Base-by-base conservation (phyloP, 2,888 invertebrate species). In the Nomada ferruginata region DNA sequence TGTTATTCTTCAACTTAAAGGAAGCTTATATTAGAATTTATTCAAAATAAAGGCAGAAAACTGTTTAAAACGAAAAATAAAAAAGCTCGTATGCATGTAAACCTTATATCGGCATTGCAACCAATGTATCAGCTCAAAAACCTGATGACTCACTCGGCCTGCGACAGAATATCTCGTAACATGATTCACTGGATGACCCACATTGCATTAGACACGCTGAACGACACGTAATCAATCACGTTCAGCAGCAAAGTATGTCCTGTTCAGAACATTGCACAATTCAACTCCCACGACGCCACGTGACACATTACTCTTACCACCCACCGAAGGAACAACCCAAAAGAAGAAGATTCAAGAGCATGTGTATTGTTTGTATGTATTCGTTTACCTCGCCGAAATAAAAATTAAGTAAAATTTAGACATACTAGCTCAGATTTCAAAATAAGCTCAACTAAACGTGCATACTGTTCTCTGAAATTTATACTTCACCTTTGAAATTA, bases 201-300 rank as follows among this genome's bases (percentile, higher is more conserved):
- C 63, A 72, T 76, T 42, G 57, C 59, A 13, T 69, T 75, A 60
- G 52, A 69, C 64, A 50, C 57, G 64, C 64, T 64, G 64, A 72
- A 64, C 64, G 64, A 76, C 72, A 20, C 42, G 64, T 64, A 64
- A 76, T 76, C 72, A 72, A 72, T 76, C 76, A 76, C 53, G 23
- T 64, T 44, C 57, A 36, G 13, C 42, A 23, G 23, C 64, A 57
- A 63, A 63, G 72, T 42, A 42, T 59, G 36, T 57, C 42, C 18
- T 55, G 23, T 10, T 57, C 23, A 47, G 50, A 50, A 23, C 36
- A 26, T 64, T 57, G 20, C 55, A 29, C 57, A 20, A 73, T 59
- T 59, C 52, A 42, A n/a, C 26, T 29, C 42, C 50, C 42, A 29
- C 47, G 5, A 13, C 13, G 63, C 18, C 23, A 23, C 36, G 3